Conservation (phyloP, 2,797 vertebrate genomes). For the Pipistrellus nathusii region DNA sequence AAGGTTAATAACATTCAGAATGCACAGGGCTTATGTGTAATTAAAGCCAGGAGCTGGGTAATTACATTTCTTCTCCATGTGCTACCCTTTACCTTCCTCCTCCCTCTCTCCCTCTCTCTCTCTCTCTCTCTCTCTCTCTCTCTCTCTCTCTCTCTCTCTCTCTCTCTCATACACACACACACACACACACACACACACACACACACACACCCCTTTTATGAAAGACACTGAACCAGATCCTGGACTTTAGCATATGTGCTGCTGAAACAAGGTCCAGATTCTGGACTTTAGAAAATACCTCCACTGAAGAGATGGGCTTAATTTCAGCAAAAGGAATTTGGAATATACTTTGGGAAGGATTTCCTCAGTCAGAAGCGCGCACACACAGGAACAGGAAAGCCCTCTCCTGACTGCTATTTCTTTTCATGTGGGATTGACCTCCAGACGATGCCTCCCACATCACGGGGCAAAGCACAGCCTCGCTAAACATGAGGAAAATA, state of each 20-base stretch:
- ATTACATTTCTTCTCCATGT: constrained; percentile 48
- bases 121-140: no score
- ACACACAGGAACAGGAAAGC: constrained; percentile 7
- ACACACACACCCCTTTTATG: constrained; percentile 6
- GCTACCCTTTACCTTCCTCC: not conserved
- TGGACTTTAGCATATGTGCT: not conserved
- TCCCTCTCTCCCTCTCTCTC: no score
- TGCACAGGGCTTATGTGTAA: constrained; percentile 66
- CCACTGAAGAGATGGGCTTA: constrained; percentile 62
- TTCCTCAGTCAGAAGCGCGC: constrained; percentile 20
- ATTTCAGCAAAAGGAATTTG: constrained; percentile 67
- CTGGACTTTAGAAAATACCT: constrained; percentile 59
- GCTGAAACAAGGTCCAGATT: not conserved
- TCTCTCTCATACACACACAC: no score
- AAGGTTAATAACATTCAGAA: constrained; percentile 72
- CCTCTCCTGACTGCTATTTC: not conserved
- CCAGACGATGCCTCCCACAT: not conserved
- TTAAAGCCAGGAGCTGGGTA: constrained; percentile 72
- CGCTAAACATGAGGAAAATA: constrained; percentile 47
- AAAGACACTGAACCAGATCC: constrained; percentile 45
- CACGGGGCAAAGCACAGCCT: constrained; percentile 18
- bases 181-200: not conserved
- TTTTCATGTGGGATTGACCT: not conserved
- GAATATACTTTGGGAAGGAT: constrained; percentile 56
- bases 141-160: no score